Evolutionary conservation across 53 echinoderm and acorn worm species (phyloP), one percentile per base, ranked within the genome.

Genomic region (Stichopus horrens): DNA sequence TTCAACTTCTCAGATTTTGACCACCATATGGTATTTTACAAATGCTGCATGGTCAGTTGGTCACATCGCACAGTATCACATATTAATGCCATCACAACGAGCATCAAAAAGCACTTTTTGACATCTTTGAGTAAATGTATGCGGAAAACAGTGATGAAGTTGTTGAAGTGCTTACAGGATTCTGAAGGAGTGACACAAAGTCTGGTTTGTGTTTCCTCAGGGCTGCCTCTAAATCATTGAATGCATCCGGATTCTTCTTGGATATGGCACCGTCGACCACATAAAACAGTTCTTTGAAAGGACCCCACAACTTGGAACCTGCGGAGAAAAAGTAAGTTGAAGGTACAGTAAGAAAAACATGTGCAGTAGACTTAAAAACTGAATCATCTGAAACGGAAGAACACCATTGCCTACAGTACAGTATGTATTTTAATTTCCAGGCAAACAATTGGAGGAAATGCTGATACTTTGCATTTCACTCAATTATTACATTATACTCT

Each of bases 171-270:
- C 98, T 92, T 80, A 97, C 98, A 56, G 98, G 98, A 87, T 97
- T 97, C 77, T 94, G 91, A 8, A 97, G 90, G 18, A 97, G 88
- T 5, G 98, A 94, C 8, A 94, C 86, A 89, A 97, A 94, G 53
- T 97, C 95, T 89, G 95, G 95, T 78, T 97, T 97, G 94, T 97
- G 95, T 77, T 95, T 97, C 18, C 92, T 83, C 53, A 95, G 86
- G 65, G 94, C 93, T 21, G 94, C 94, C 21, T 97, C 95, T 60
- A 97, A 90, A 58, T 97, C 98, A 89, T 97, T 92, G 90, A 91
- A 97, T 54, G 95, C 94, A 88, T 95, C 98, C 9, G 95, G 95
- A 20, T 91, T 89, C 77, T 91, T 92, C 89, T 95, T 91, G 7
- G 94, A 91, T 19, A 93, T 88, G 74, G 95, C 94, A 53, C 92